Evolutionary conservation across 2,888 invertebrate species (phyloP), one percentile per base, ranked within the genome.

Genomic region (Molorchus minor): DNA sequence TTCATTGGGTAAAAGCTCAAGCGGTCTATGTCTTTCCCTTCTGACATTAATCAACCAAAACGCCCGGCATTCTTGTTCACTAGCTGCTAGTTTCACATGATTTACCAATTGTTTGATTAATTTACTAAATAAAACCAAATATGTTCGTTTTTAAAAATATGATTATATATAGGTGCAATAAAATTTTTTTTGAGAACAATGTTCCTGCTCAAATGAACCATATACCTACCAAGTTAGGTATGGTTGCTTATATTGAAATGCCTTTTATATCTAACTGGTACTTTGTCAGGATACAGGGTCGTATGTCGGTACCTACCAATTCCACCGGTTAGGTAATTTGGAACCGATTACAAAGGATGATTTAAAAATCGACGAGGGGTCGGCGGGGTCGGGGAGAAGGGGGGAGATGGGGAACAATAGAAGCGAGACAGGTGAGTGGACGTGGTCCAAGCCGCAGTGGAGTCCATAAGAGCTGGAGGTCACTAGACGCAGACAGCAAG

Each of bases 1-100:
- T 72, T 75, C 75, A 76, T 77, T 76, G 77, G 75, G 73, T 77
- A 72, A 75, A 77, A 76, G 73, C 73, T 65, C 70, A 64, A 68
- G 69, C 71, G 71, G 68, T 69, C 68, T 65, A 64, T 65, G 68
- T 68, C 67, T 61, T 58, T 59, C 65, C 69, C 65, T 69, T 71
- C 72, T 65, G 70, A 65, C 73, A 74, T 73, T 74, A 75, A 74
- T 75, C 72, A 74, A 71, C 65, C 69, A 70, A 68, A 71, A 67
- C 61, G 53, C 36, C 44, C 45, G 47, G 47, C 49, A 61, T 49
- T 47, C 44, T 44, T 44, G 29, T 44, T 29, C 8, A 25, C 44
- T 33, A 7, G 12, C 33, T 33, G 12, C 33, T 33, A 33, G 33
- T 33, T 33, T 12, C 12, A 33, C 29, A 44, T 29, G 44, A 21